Evolutionary conservation across 2,888 invertebrate genomes (phyloP).

Genomic region (Falcaria lacertinaria): DNA sequence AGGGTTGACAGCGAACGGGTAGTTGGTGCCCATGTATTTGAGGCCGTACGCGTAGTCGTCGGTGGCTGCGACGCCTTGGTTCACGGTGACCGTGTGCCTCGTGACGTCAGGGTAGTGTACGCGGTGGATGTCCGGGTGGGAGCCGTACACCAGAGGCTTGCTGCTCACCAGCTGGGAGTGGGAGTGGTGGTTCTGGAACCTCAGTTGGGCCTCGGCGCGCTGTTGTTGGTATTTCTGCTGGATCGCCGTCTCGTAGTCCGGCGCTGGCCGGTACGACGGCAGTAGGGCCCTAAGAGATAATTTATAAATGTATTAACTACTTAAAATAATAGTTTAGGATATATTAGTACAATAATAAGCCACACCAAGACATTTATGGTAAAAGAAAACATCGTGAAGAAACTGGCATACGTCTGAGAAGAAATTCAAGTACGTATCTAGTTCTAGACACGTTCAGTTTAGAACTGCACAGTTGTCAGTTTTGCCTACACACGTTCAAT

Average conservation of each 20-base stretch:
- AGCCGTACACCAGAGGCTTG: constrained; percentile 80
- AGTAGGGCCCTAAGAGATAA: constrained; percentile 82
- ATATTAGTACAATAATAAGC: too few species aligned
- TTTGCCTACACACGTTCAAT: too few species aligned
- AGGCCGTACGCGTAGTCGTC: constrained; percentile 61
- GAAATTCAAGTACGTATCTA: too few species aligned
- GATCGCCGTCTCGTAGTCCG: constrained; percentile 96
- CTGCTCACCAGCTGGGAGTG: constrained; percentile 39
- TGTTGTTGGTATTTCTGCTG: constrained; percentile 88
- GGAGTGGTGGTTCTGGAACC: constrained; percentile 58
- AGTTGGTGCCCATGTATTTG: constrained; percentile 52
- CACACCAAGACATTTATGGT: too few species aligned
- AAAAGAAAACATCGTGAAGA: too few species aligned
- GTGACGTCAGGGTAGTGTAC: constrained; percentile 84
- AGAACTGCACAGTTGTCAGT: too few species aligned
- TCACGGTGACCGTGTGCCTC: constrained; percentile 59
- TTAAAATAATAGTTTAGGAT: too few species aligned
- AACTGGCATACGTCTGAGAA: too few species aligned
- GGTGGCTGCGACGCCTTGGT: constrained; percentile 36
- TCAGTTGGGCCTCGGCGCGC: constrained; percentile 54
- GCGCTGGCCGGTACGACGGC: constrained; percentile 93
- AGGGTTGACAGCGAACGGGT: constrained; percentile 64
- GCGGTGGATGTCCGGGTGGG: constrained; percentile 87
- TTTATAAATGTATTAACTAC: not conserved
- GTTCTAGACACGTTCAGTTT: too few species aligned